Evolutionary conservation across 1,140 invertebrate species (phyloP).

Genomic region (Drosophila arizonae): DNA sequence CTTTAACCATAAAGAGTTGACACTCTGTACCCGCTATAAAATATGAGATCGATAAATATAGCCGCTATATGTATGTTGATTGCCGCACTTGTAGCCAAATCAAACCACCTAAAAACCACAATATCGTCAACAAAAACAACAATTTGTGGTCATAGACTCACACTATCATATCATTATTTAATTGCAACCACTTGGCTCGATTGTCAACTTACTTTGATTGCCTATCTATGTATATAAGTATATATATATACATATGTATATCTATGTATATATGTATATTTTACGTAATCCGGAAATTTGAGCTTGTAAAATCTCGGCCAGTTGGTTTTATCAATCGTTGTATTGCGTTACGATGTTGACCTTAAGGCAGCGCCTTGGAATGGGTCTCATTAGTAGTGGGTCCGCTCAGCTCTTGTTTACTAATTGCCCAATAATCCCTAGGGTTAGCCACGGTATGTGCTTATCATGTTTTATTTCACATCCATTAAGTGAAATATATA

Average conservation of each 20-base stretch:
- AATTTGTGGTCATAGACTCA: slow-evolving; percentile 6
- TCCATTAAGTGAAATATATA: too few relatives aligned
- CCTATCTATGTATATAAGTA: slow-evolving; percentile 26
- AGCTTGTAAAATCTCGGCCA: not conserved
- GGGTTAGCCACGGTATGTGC: not conserved
- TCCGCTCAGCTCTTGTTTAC: not conserved
- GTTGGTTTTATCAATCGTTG: slow-evolving; percentile 5
- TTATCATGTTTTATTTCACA: not conserved
- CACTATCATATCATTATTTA: not conserved
- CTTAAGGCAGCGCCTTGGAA: not conserved
- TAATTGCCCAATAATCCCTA: not conserved
- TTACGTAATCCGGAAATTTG: slow-evolving; percentile 4
- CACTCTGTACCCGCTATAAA: too few relatives aligned
- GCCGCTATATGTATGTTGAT: not conserved
- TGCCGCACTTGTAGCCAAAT: slow-evolving; percentile 12
- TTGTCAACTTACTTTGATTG: slow-evolving; percentile 25
- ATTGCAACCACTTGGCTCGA: not conserved
- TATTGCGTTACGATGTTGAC: slow-evolving; percentile 4
- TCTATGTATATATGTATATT: not conserved
- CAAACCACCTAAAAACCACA: slow-evolving; percentile 15
- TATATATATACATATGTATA: not conserved
- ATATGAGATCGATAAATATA: too few relatives aligned
- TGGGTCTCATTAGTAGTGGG: not conserved
- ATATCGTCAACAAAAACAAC: not conserved
- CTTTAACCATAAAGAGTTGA: too few relatives aligned